phyloP scores from a whole-genome alignment of 2,797 vertebrate genomes.

The Eleutherodactylus coqui region DNA sequence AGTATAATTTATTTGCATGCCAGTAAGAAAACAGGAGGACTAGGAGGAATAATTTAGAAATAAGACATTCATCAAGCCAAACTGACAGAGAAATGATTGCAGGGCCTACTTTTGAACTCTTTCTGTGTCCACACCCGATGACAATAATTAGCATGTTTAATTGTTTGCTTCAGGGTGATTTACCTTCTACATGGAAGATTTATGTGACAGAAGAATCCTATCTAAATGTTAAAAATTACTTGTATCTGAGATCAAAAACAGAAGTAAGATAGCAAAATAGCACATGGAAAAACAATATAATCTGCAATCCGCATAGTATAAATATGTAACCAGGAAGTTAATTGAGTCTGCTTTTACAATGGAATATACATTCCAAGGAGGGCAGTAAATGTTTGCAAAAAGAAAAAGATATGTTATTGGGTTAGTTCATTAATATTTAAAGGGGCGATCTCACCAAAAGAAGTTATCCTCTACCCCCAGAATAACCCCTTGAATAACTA shows the following conservation, averaged over 20 bases:
- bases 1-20: background rate
- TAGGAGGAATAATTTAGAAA: background rate
- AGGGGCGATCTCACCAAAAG: no score
- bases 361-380: no score
- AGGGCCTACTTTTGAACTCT: constrained; percentile 1
- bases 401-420: no score
- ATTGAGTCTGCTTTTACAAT: no score
- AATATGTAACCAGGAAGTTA: no score
- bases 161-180: constrained; percentile 12
- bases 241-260: constrained; percentile 2
- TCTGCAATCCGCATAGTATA: no score
- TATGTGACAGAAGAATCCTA: background rate
- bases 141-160: constrained; percentile 36
- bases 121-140: constrained; percentile 24
- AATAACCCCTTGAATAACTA: no score
- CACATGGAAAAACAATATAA: no score
- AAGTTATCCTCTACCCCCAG: no score
- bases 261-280: background rate
- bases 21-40: background rate
- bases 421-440: no score
- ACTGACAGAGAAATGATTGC: background rate
- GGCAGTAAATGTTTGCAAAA: no score
- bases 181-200: background rate
- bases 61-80: background rate
- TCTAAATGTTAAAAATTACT: background rate